Evolutionary conservation across 64 coral and sea anemone species (phyloP).

Genomic region (Cladopsammia gracilis): DNA sequence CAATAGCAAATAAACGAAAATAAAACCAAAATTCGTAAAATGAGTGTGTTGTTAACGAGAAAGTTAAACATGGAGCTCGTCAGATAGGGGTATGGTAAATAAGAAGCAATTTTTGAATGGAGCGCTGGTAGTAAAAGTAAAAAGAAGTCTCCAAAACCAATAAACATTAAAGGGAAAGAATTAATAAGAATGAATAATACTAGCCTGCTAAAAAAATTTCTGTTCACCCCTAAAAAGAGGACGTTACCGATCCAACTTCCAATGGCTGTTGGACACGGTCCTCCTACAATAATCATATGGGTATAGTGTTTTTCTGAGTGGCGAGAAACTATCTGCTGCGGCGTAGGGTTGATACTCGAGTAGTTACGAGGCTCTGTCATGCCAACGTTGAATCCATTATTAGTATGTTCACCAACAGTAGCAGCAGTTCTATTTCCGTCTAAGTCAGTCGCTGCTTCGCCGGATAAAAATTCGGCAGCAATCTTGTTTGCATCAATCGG

Average conservation of each 20-base stretch:
- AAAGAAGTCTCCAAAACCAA: neutral
- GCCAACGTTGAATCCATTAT: too few relatives aligned
- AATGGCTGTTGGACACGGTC: neutral
- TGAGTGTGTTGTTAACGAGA: neutral
- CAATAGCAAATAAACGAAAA: neutral
- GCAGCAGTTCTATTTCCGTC: too few relatives aligned
- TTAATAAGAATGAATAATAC: neutral
- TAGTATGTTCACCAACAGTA: too few relatives aligned
- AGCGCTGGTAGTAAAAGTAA: neutral
- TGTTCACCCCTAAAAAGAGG: neutral
- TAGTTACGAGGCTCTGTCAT: neutral
- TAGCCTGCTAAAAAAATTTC: too few relatives aligned
- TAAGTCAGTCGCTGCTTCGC: too few relatives aligned
- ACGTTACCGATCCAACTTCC: constrained; percentile 8
- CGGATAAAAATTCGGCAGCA: too few relatives aligned
- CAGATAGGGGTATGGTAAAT: neutral
- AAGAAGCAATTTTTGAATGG: neutral
- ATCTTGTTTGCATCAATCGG: too few relatives aligned
- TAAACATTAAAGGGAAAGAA: neutral
- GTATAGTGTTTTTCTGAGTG: too few relatives aligned
- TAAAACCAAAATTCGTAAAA: neutral
- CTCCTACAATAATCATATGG: neutral
- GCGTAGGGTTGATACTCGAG: too few relatives aligned
- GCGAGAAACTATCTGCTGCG: neutral
- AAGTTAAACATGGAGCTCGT: neutral